Evolutionary conservation across 2,797 vertebrate genomes (phyloP).

Genomic region (Pseudochirops corinnae): DNA sequence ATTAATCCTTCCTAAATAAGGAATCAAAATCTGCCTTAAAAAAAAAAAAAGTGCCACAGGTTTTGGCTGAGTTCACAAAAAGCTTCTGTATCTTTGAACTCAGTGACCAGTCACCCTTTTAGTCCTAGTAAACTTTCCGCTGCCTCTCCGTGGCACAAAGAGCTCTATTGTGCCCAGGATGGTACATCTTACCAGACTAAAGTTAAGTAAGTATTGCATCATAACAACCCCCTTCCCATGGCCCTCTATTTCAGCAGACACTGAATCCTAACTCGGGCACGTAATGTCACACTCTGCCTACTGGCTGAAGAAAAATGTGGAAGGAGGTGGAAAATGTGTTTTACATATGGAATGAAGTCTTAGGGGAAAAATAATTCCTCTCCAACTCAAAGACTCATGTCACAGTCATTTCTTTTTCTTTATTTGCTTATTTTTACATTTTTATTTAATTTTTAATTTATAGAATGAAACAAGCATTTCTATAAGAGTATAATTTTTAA

Average conservation of each 20-base stretch:
- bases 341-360: slow-evolving; percentile 48
- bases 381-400: slow-evolving; percentile 38
- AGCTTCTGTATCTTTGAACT: slow-evolving; percentile 18
- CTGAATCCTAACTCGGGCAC: background rate
- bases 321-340: slow-evolving; percentile 15
- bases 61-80: slow-evolving; percentile 27
- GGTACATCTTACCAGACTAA: slow-evolving; percentile 4
- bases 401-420: slow-evolving; percentile 12
- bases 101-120: background rate
- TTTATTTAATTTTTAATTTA: background rate
- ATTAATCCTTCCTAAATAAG: slow-evolving; percentile 19
- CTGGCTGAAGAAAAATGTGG: slow-evolving; percentile 4
- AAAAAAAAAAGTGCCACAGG: background rate
- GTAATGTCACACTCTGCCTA: slow-evolving; percentile 13
- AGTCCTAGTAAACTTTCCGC: slow-evolving; percentile 10
- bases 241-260: background rate
- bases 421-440: background rate
- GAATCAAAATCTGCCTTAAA: slow-evolving; percentile 10
- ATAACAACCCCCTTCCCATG: background rate
- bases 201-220: background rate
- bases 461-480: background rate
- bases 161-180: background rate
- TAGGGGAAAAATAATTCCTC: slow-evolving; percentile 17
- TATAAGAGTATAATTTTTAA: background rate
- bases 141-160: background rate